These are phyloP conservation scores for Microctonus hyperodae DNA, from an alignment of 2,888 invertebrate genomes.

Conservation along the genomic window DNA sequence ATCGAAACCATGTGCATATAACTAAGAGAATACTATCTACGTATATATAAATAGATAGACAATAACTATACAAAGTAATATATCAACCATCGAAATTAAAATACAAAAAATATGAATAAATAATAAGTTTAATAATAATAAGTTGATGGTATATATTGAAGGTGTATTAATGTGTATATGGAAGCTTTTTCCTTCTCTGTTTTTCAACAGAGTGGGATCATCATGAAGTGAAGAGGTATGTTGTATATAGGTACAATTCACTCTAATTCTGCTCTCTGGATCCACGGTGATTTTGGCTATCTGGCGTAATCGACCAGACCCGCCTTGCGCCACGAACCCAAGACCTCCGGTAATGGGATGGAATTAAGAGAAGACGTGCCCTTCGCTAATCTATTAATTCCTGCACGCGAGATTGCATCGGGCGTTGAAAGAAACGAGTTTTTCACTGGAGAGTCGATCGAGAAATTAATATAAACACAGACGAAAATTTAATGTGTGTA, in stretches of 20 bases:
- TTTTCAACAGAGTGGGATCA: background rate
- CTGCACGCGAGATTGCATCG: conserved; percentile 52
- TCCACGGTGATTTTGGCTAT: conserved; percentile 57
- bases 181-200: too few relatives aligned
- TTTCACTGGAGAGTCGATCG: conserved; percentile 38
- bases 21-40: background rate
- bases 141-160: background rate
- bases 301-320: conserved; percentile 54
- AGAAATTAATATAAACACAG: background rate
- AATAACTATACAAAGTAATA: background rate
- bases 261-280: conserved; percentile 54
- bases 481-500: too few relatives aligned
- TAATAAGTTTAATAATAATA: conserved; percentile 6
- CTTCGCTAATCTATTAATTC: conserved; percentile 61
- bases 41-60: background rate
- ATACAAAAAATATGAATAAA: background rate
- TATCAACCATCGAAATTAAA: background rate
- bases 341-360: conserved; percentile 53
- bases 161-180: background rate
- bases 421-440: conserved; percentile 56
- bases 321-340: conserved; percentile 50
- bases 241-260: conserved; percentile 47
- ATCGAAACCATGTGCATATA: background rate
- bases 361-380: conserved; percentile 61
- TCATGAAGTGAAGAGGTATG: too few relatives aligned